Percentiles rank a stretch among this genome's conserved stretches.
Conservation (phyloP, 2,113 vertebrate species). For the Silurus asotus region DNA sequence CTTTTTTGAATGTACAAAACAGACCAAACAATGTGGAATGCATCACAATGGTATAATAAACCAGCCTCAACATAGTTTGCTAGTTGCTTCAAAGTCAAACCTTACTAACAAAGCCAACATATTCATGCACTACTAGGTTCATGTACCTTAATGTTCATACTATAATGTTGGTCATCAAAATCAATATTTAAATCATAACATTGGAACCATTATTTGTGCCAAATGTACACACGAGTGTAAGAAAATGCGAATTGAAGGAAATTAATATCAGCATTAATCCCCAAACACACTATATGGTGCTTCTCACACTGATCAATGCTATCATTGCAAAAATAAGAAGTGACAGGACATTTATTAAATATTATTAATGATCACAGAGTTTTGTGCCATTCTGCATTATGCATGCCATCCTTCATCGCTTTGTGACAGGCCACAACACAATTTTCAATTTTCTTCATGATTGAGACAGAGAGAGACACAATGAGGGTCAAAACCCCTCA, state of each 20-base stretch:
- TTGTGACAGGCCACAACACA: constrained; percentile 54
- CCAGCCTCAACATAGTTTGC: too few species aligned
- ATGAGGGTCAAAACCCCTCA: constrained; percentile 22
- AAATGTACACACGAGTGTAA: background rate
- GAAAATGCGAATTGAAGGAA: background rate
- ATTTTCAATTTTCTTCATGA: constrained; percentile 70
- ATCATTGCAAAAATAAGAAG: constrained; percentile 64
- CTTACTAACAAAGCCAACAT: too few species aligned
- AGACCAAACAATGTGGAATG: too few species aligned
- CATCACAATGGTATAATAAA: too few species aligned
- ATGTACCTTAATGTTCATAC: too few species aligned
- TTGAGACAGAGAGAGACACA: constrained; percentile 35
- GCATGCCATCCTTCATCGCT: constrained; percentile 71
- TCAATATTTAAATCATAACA: background rate
- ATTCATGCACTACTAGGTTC: background rate
- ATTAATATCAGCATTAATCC: background rate
- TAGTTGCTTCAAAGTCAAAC: too few species aligned
- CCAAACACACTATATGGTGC: background rate
- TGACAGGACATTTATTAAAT: constrained; percentile 67
- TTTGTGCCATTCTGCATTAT: constrained; percentile 71
- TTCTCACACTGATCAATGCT: background rate
- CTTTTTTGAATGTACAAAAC: too few species aligned
- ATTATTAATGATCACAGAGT: constrained; percentile 69
- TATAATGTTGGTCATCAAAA: background rate
- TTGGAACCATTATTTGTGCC: background rate